A percentile compares a stretch with the other conserved stretches of the same genome.
These are phyloP conservation scores for Pachyseris speciosa DNA, from an alignment of 64 coral and sea anemone species.

Conservation along the genomic window DNA sequence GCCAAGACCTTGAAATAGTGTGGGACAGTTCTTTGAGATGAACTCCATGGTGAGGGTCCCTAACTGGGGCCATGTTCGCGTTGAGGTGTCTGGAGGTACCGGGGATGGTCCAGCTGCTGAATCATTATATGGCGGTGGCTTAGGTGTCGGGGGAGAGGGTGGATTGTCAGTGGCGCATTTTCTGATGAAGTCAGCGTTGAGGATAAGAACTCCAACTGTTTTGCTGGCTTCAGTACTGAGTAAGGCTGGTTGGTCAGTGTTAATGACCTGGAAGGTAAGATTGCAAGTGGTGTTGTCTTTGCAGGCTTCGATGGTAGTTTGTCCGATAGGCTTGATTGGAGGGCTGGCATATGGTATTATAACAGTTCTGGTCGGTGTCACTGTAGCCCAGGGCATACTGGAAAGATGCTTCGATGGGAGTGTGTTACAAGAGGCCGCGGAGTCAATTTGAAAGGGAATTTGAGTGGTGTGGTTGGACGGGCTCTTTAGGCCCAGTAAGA, in stretches of 20 bases:
- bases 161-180: not conserved
- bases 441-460: slow-evolving; percentile 46
- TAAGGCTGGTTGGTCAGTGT: slow-evolving; percentile 47
- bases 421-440: slow-evolving; percentile 45
- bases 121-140: not conserved
- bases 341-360: slow-evolving; percentile 38
- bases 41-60: slow-evolving; percentile 42
- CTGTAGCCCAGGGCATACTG: slow-evolving; percentile 31
- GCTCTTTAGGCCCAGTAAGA: not conserved
- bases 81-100: not conserved
- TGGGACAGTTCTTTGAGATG: slow-evolving; percentile 25
- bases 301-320: not conserved
- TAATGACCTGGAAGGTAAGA: slow-evolving; percentile 36
- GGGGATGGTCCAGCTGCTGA: not conserved
- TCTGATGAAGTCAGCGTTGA: slow-evolving; percentile 32
- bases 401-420: slow-evolving; percentile 17
- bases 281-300: not conserved
- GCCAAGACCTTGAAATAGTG: slow-evolving; percentile 41
- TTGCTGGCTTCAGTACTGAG: slow-evolving; percentile 59
- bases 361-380: not conserved
- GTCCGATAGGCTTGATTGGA: slow-evolving; percentile 21
- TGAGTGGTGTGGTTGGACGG: slow-evolving; percentile 10
- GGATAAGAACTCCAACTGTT: not conserved
- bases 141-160: not conserved
- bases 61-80: not conserved